phyloP scores from a whole-genome alignment of 2,888 invertebrate species.

The Melanostoma scalare region DNA sequence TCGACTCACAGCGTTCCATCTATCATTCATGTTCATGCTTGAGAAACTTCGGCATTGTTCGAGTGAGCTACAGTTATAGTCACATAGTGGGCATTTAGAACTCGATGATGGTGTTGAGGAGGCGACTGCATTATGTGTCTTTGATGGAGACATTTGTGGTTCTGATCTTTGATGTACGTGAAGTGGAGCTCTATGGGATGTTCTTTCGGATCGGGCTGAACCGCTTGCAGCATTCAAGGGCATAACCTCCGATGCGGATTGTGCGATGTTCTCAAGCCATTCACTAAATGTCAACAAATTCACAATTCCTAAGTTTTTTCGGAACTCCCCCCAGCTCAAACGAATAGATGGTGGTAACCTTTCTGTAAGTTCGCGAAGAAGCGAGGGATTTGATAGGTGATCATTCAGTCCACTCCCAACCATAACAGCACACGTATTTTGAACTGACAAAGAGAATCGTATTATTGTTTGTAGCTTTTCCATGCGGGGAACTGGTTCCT shows the following conservation, averaged over 20 bases:
- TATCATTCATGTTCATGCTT: too few relatives aligned
- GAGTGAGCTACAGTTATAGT: too few relatives aligned
- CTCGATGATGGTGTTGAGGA: too few relatives aligned
- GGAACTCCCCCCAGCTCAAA: neutral
- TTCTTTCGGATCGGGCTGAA: too few relatives aligned
- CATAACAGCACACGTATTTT: slow-evolving; percentile 23
- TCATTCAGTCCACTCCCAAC: neutral
- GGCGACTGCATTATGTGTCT: too few relatives aligned
- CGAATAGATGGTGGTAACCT: slow-evolving; percentile 11
- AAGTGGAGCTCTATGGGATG: too few relatives aligned
- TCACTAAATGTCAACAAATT: neutral
- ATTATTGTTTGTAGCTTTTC: slow-evolving; percentile 32
- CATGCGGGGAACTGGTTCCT: neutral
- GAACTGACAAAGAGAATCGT: slow-evolving; percentile 10
- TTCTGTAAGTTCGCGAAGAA: slow-evolving; percentile 33
- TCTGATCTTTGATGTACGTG: too few relatives aligned
- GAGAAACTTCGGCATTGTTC: too few relatives aligned
- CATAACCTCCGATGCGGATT: slow-evolving; percentile 1
- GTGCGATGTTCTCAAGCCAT: neutral
- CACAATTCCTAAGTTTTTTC: neutral
- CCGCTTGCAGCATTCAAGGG: too few relatives aligned
- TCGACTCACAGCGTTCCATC: too few relatives aligned
- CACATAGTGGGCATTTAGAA: too few relatives aligned
- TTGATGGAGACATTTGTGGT: too few relatives aligned
- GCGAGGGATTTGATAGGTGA: slow-evolving; percentile 20